phyloP scores from a whole-genome alignment of 2,797 vertebrate genomes.

The Simalia tracyae region DNA sequence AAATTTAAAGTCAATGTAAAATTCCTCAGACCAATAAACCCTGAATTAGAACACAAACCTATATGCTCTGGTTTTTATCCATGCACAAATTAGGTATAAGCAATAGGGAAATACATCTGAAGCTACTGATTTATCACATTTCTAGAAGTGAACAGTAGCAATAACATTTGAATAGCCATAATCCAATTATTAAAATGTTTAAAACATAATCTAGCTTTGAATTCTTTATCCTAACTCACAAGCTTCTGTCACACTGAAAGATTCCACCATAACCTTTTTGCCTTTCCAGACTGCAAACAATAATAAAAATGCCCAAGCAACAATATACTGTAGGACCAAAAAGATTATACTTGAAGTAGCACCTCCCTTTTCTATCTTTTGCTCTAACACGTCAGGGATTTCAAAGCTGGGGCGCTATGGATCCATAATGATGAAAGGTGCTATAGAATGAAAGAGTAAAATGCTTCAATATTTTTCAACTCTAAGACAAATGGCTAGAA shows the following conservation, averaged over 20 bases:
- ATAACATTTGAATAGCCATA: neutral
- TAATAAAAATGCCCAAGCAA: neutral
- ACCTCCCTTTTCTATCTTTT: neutral
- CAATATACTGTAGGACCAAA: neutral
- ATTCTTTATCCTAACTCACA: neutral
- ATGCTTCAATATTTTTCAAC: neutral
- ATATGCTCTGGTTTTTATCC: neutral
- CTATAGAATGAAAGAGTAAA: neutral
- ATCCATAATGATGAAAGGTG: neutral
- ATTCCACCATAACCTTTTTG: neutral
- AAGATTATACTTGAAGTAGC: neutral
- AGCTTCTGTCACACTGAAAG: neutral
- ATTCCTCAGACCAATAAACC: neutral
- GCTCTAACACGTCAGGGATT: neutral
- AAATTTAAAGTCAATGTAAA: neutral
- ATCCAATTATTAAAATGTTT: neutral
- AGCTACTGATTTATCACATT: neutral
- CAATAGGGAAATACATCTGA: neutral
- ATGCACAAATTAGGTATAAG: neutral
- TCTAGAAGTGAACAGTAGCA: neutral
- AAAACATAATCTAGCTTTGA: neutral
- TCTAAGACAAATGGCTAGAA: neutral
- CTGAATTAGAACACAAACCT: neutral
- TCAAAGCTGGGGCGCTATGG: neutral
- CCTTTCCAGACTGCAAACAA: neutral